Conservation (phyloP, 2,888 invertebrate species). For the Adineta ricciae region DNA sequence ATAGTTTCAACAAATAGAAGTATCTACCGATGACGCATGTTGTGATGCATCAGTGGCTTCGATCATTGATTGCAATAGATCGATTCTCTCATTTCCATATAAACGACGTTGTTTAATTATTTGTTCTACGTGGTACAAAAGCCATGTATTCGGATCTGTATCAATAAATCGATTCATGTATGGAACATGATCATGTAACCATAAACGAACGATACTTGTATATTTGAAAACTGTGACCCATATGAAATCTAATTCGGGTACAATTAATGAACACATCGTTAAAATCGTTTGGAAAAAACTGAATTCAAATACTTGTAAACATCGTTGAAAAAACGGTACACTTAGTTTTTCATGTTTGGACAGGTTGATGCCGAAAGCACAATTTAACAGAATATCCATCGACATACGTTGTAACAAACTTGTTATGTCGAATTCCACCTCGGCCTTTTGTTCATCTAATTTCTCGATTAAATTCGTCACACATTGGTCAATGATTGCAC, state of each 20-base stretch:
- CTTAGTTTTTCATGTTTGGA: neutral
- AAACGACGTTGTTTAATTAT: neutral
- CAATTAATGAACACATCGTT: neutral
- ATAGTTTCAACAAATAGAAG: neutral
- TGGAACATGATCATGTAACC: neutral
- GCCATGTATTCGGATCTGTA: slow-evolving; percentile 10
- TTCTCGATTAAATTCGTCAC: neutral
- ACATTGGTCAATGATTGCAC: neutral
- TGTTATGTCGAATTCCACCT: neutral
- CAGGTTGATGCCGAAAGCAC: neutral
- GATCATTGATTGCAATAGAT: slow-evolving; percentile 3
- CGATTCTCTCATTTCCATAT: neutral
- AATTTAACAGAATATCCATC: neutral
- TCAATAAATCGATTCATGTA: neutral
- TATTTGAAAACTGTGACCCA: neutral
- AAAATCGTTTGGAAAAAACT: neutral
- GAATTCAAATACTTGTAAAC: slow-evolving; percentile 11
- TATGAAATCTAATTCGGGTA: neutral
- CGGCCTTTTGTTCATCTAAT: neutral
- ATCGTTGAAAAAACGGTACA: neutral
- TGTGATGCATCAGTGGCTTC: neutral
- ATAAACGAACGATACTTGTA: neutral
- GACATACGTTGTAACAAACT: neutral
- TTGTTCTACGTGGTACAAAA: neutral
- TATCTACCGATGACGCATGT: neutral